Conservation (phyloP, 2,113 vertebrate genomes). For the Chamaetylas fuelleborni region DNA sequence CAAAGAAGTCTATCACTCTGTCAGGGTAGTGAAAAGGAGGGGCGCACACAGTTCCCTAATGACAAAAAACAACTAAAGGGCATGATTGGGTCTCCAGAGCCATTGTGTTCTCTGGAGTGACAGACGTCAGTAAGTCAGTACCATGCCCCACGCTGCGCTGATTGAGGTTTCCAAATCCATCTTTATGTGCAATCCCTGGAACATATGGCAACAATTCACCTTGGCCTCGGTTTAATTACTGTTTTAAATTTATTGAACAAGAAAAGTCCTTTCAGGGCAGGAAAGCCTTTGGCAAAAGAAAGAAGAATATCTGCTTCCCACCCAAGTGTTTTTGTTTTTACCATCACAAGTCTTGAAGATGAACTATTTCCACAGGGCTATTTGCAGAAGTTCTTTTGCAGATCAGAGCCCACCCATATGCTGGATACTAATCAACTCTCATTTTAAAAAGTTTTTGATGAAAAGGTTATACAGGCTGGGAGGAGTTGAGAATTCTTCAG, state of each 20-base stretch:
- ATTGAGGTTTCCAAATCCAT: not conserved
- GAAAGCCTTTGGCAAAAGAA: slow-evolving; percentile 1
- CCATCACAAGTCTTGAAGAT: not conserved
- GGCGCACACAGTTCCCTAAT: no score
- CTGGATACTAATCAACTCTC: not conserved
- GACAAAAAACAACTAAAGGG: not conserved
- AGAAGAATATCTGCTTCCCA: not conserved
- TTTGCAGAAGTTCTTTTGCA: not conserved
- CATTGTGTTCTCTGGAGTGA: not conserved
- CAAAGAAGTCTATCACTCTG: not conserved
- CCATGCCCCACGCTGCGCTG: not conserved
- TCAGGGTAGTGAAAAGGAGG: not conserved
- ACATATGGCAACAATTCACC: slow-evolving; percentile 43
- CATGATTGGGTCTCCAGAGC: not conserved
- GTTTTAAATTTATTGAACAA: slow-evolving; percentile 15
- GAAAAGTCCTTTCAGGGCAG: not conserved
- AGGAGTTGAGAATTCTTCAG: not conserved
- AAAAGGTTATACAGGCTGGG: not conserved
- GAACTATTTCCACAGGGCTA: not conserved
- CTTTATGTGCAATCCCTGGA: not conserved
- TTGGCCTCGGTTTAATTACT: slow-evolving; percentile 26
- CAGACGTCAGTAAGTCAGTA: not conserved
- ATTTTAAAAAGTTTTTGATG: not conserved
- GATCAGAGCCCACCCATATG: not conserved
- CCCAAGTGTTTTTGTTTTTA: not conserved